phyloP scores from a whole-genome alignment of 2,113 vertebrate genomes.

The Tricholaema leucomelas region DNA sequence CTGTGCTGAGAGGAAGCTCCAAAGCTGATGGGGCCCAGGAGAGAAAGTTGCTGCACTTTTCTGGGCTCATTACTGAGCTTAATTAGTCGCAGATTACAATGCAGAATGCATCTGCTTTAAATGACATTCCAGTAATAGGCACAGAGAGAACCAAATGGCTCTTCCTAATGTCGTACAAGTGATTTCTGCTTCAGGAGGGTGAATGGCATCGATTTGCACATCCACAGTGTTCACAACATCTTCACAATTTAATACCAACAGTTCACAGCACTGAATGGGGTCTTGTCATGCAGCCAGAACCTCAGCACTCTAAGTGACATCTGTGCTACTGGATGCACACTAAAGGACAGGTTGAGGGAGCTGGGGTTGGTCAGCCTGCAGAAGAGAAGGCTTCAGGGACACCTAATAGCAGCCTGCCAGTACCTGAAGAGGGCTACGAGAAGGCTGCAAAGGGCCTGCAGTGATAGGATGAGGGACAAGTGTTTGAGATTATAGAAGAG shows the following conservation, averaged over 20 bases:
- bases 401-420: too few relatives aligned
- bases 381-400: too few relatives aligned
- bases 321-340: neutral
- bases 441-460: too few relatives aligned
- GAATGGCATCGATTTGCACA: neutral
- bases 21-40: slow-evolving; percentile 2
- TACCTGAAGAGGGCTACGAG: too few relatives aligned
- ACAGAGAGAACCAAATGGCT: slow-evolving; percentile 3
- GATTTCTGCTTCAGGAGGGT: slow-evolving; percentile 21
- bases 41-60: slow-evolving; percentile 7
- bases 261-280: neutral
- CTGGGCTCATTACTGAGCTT: slow-evolving; percentile 38
- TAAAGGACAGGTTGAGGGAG: too few relatives aligned
- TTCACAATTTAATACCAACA: slow-evolving; percentile 1
- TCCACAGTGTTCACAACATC: neutral
- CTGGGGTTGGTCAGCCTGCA: too few relatives aligned
- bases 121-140: slow-evolving; percentile 32
- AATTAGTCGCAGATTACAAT: slow-evolving; percentile 52
- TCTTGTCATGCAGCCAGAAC: neutral
- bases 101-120: slow-evolving; percentile 32
- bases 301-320: neutral
- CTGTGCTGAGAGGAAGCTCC: slow-evolving; percentile 34
- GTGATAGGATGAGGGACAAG: too few relatives aligned
- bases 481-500: too few relatives aligned
- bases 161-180: slow-evolving; percentile 8